phyloP scores from a whole-genome alignment of 2,113 vertebrate species.

The Malurus melanocephalus region DNA sequence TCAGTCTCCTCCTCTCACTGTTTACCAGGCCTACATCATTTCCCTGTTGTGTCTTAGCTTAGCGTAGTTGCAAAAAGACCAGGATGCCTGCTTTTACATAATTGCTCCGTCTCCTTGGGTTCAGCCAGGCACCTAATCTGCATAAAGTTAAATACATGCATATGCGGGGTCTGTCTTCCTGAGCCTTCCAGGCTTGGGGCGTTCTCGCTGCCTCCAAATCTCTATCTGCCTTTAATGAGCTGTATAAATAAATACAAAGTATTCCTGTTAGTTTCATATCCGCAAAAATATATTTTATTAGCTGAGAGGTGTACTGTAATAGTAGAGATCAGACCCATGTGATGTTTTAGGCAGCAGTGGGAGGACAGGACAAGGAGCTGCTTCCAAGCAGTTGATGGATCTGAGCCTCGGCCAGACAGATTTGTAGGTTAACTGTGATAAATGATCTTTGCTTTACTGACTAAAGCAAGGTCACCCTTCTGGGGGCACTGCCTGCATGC shows the following conservation, averaged over 20 bases:
- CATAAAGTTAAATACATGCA: constrained; percentile 15
- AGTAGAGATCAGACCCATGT: constrained; percentile 7
- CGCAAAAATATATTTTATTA: constrained; percentile 27
- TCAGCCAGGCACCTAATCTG: not conserved
- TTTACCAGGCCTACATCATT: not conserved
- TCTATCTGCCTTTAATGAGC: constrained; percentile 14
- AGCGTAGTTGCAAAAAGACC: not conserved
- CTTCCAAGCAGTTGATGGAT: constrained; percentile 5
- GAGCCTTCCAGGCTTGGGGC: constrained; percentile 14
- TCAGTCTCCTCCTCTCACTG: not conserved
- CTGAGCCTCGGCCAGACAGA: not conserved
- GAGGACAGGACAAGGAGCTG: constrained; percentile 22
- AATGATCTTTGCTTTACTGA: constrained; percentile 47
- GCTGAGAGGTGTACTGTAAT: constrained; percentile 4
- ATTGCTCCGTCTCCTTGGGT: not conserved
- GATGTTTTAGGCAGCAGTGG: not conserved
- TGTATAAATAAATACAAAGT: constrained; percentile 56
- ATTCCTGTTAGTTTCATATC: not conserved
- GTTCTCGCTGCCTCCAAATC: constrained; percentile 24
- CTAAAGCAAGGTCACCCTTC: constrained; percentile 27
- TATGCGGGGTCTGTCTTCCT: constrained; percentile 20
- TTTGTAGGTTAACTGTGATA: constrained; percentile 58
- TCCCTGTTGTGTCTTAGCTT: not conserved
- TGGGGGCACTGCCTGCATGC: not conserved
- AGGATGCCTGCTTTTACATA: not conserved